Conservation (phyloP, 2,797 vertebrate species). For the Sarcoramphus papa region DNA sequence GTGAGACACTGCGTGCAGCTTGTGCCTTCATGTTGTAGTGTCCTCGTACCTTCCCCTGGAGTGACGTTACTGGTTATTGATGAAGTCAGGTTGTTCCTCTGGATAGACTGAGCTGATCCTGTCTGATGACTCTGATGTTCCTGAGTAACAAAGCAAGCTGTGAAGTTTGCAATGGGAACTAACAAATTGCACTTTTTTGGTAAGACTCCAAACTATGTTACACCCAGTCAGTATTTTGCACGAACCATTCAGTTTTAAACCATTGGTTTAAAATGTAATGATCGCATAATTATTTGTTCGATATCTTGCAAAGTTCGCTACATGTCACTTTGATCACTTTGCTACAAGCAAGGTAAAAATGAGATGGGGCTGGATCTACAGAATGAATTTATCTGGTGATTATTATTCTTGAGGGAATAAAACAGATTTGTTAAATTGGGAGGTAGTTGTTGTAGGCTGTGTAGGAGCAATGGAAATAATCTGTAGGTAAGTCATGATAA, state of each 20-base stretch:
- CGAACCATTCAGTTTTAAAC: neutral
- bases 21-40: neutral
- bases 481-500: neutral
- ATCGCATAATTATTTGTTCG: neutral
- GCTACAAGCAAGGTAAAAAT: neutral
- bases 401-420: neutral
- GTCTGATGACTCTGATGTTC: neutral
- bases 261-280: neutral
- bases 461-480: neutral
- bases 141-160: neutral
- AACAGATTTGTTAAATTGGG: neutral
- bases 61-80: neutral
- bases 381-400: neutral
- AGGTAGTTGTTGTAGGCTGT: neutral
- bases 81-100: neutral
- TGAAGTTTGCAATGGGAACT: neutral
- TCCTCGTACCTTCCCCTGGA: neutral
- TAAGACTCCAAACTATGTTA: neutral
- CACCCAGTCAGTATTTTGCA: neutral
- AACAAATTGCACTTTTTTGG: neutral
- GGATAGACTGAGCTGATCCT: neutral
- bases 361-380: neutral
- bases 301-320: neutral
- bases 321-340: neutral
- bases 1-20: neutral